These are phyloP conservation scores for Grus americana DNA, from an alignment of 2,113 vertebrate genomes.

Conservation along the genomic window DNA sequence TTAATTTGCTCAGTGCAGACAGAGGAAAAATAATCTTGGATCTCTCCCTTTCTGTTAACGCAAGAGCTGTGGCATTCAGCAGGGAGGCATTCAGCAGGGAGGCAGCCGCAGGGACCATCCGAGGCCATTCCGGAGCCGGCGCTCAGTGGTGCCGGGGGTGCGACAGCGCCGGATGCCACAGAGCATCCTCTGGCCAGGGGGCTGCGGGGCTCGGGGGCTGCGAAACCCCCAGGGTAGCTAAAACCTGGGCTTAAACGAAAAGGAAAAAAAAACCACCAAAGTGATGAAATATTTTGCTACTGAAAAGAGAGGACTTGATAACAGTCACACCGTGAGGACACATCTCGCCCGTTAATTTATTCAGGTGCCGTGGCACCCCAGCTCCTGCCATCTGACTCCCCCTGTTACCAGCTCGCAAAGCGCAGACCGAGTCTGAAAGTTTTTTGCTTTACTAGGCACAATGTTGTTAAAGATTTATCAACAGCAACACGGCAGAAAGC, in stretches of 20 bases:
- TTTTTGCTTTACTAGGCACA: constrained; percentile 6
- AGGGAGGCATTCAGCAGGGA: neutral
- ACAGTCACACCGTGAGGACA: fast-evolving
- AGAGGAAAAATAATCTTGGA: neutral
- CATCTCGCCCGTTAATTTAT: fast-evolving
- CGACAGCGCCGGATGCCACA: fast-evolving
- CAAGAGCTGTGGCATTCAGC: neutral
- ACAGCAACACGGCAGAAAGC: neutral
- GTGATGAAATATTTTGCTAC: neutral
- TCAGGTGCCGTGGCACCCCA: fast-evolving
- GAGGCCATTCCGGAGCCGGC: fast-evolving
- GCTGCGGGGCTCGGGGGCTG: neutral
- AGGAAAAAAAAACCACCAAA: fast-evolving
- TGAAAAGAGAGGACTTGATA: neutral
- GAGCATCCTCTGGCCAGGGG: fast-evolving
- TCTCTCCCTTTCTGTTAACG: neutral
- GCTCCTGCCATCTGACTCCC: neutral
- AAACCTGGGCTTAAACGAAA: neutral
- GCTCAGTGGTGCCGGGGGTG: fast-evolving
- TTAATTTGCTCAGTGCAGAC: neutral
- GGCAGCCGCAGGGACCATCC: fast-evolving
- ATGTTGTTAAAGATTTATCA: constrained; percentile 5
- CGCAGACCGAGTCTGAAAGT: neutral
- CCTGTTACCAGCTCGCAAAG: neutral
- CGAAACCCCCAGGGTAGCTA: fast-evolving